Evolutionary conservation across 2,797 vertebrate species (phyloP), one percentile per base, ranked within the genome.

Genomic region (Pipistrellus kuhlii): DNA sequence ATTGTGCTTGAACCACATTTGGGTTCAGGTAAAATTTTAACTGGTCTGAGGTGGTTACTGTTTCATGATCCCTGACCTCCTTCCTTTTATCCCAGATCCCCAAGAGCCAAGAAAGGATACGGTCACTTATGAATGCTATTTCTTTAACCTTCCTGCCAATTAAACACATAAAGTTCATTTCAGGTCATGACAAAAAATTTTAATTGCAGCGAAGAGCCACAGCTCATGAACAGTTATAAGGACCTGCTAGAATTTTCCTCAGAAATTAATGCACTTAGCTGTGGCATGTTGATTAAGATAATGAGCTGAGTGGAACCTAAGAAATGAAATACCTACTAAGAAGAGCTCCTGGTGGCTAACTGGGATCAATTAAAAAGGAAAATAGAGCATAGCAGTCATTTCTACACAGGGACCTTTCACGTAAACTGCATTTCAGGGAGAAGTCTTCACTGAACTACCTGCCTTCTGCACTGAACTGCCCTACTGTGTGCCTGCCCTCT

Each of bases 121-220:
- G 21, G 77, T 94, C 0, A 38, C 20, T 55, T 85, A 59, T 48
- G 7, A 18, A 20, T 5, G 0, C 27, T 73, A 32, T 64, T 77
- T 93, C 62, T 94, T 94, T 96, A 90, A 94, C 38, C 46, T 96
- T 87, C 72, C 57, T 97, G 91, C 75, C 97, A 97, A 88, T 97
- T 88, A 96, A 94, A 75, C 64, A n/a, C 55, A 88, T 78, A 80
- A 86, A 96, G 94, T 88, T 73, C 17, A 53, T 95, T 95, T 94
- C 41, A 92, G 81, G 93, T 96, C 92, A 94, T 66, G 87, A 94
- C 53, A 93, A 86, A 96, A 93, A 91, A 94, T 75, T 55, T 25
- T 86, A 62, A 77, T 94, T 93, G 41, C 85, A 87, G 73, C 21
- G 27, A 96, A 96, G 95, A 97, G 76, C 85, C 87, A 44, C 87